A percentile compares a stretch with the other conserved stretches of the same genome.
Evolutionary conservation across 1,140 invertebrate genomes (phyloP).

Genomic region (Eumaeus atala): DNA sequence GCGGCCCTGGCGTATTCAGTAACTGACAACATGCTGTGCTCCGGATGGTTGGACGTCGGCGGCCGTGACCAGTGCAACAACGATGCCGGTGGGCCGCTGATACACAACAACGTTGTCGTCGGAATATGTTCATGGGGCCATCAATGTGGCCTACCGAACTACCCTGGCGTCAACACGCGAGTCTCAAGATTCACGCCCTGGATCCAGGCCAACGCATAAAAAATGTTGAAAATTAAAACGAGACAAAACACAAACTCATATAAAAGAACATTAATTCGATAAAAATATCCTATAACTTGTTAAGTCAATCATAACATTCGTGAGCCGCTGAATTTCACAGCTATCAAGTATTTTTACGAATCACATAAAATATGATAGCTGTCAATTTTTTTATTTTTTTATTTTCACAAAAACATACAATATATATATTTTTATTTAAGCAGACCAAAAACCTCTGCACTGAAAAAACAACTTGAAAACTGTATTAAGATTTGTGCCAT

Average conservation of each 20-base stretch:
- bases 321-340: not conserved
- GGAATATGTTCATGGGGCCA: conserved; percentile 77
- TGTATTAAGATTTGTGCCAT: too few species aligned
- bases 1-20: conserved; percentile 18
- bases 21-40: conserved; percentile 49
- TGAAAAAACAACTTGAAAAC: too few species aligned
- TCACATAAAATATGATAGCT: too few species aligned
- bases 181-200: conserved; percentile 49
- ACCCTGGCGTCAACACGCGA: conserved; percentile 73
- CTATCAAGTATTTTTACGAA: not conserved
- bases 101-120: conserved; percentile 69
- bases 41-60: conserved; percentile 41
- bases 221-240: not conserved
- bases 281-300: not conserved
- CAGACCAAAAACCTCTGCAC: too few species aligned
- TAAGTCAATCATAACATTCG: not conserved
- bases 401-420: too few species aligned
- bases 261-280: not conserved
- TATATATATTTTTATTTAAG: too few species aligned
- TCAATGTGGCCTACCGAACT: conserved; percentile 66
- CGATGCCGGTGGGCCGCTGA: conserved; percentile 78
- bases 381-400: too few species aligned
- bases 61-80: conserved; percentile 57
- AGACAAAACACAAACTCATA: not conserved
- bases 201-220: conserved; percentile 42